Evolutionary conservation across 2,113 vertebrate genomes (phyloP).

Genomic region (Syngnathus floridae): DNA sequence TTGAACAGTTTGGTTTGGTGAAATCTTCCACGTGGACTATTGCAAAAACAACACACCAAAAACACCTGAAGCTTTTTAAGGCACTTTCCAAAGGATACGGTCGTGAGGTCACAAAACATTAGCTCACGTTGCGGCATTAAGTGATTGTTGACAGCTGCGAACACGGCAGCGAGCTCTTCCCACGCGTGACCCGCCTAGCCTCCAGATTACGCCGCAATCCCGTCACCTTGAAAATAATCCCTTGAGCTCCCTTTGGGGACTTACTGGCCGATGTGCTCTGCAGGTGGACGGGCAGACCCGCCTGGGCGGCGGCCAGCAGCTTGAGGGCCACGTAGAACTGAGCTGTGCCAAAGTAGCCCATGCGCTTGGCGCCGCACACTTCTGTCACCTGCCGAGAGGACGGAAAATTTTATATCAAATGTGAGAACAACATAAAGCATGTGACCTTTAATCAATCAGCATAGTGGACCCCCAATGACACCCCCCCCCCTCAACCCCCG

Average conservation of each 20-base stretch:
- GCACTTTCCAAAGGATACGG: too few relatives aligned
- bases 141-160: too few relatives aligned
- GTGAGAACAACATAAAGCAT: too few relatives aligned
- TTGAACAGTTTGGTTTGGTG: too few relatives aligned
- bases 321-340: constrained; percentile 92
- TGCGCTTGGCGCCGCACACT: constrained; percentile 83
- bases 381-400: constrained; percentile 79
- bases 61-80: too few relatives aligned
- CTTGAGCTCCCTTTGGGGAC: constrained; percentile 55
- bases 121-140: not conserved
- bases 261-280: constrained; percentile 87
- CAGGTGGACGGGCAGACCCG: constrained; percentile 81
- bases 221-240: constrained; percentile 51
- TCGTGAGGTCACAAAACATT: not conserved
- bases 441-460: too few relatives aligned
- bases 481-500: too few relatives aligned
- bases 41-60: not conserved
- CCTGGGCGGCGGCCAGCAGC: constrained; percentile 85
- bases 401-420: too few relatives aligned
- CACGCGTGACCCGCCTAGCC: constrained; percentile 45
- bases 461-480: too few relatives aligned
- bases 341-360: constrained; percentile 85
- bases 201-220: constrained; percentile 63
- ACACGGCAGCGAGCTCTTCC: constrained; percentile 21
- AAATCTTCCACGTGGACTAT: too few relatives aligned